Base-by-base conservation (phyloP, 2,797 vertebrate genomes). In the Tarsius wallacei region DNA sequence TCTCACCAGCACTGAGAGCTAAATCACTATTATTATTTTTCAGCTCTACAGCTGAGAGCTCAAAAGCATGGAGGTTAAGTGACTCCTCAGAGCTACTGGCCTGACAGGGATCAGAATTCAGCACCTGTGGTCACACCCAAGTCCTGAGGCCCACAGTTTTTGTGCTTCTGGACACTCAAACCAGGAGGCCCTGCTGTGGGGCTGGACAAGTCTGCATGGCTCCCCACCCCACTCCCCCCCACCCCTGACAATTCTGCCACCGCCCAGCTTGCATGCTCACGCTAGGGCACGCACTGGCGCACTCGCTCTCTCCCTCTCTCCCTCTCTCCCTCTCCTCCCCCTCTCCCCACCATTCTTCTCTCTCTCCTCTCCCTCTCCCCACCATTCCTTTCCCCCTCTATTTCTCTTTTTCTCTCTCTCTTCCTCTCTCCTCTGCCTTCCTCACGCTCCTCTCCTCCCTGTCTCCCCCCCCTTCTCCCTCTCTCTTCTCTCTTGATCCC, bases 11-110 rank as follows among this genome's bases (percentile, higher is more conserved):
- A 22, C 84, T 31, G 68, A 93, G 73, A 90, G 63, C 49, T 22
- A 80, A 84, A 89, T 88, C 81, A 88, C 91, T 81, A 8, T 86
- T 76, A 61, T 66, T 85, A 74, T 57, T 92, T 83, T 90, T 81
- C 83, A 73, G 61, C 86, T 68, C 81, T 71, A 87, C 24, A 15
- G 22, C 84, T 83, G 51, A 91, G 94, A 91, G 71, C n/a, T 26
- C 12, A 70, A 61, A 59, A 59, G 42, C 12, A 1, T 12, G 28
- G 55, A 82, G 61, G n/a, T 80, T 93, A 68, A 91, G 73, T 64
- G 77, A 90, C 91, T 81, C 59, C 0, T 64, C 63, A 88, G 81
- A 86, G 11, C 14, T 10, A 16, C 49, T 5, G 33, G n/a, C 70
- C 49, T 10, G 28, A 42, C 0, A 5, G 1, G 57, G 73, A 73